phyloP scores from a whole-genome alignment of 2,888 invertebrate genomes.

The Tachina grossa region DNA sequence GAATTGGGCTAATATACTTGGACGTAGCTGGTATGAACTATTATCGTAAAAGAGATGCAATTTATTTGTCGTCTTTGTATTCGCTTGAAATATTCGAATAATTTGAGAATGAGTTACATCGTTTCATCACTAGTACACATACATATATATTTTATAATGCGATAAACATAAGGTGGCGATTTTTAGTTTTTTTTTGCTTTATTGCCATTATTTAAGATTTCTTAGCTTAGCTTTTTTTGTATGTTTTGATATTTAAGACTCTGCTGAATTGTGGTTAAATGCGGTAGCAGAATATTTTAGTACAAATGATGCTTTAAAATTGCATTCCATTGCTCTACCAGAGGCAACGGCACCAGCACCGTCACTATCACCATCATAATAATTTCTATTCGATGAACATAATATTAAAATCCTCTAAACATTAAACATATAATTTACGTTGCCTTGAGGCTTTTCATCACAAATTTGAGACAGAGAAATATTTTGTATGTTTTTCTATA shows the following conservation, averaged over 20 bases:
- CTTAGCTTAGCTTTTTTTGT: background rate
- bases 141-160: no score
- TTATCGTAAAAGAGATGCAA: no score
- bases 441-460: conserved; percentile 58
- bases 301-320: conserved; percentile 65
- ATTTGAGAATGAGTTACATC: no score
- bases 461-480: conserved; percentile 7
- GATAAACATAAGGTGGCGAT: conserved; percentile 64
- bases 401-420: conserved; percentile 50
- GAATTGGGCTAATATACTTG: no score
- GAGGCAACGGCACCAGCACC: background rate
- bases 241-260: conserved; percentile 12
- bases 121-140: no score
- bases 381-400: conserved; percentile 37
- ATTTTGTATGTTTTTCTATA: conserved; percentile 47
- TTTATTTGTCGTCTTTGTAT: no score
- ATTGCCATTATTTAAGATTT: no score
- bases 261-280: conserved; percentile 57
- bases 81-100: no score
- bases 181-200: conserved; percentile 54
- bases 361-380: conserved; percentile 30
- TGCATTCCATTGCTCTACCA: conserved; percentile 11
- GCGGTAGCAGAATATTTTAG: conserved; percentile 66
- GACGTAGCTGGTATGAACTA: no score
- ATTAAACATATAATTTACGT: conserved; percentile 60